These are phyloP conservation scores for Malacoraja senta DNA, from an alignment of 2,797 vertebrate genomes.

Conservation along the genomic window DNA sequence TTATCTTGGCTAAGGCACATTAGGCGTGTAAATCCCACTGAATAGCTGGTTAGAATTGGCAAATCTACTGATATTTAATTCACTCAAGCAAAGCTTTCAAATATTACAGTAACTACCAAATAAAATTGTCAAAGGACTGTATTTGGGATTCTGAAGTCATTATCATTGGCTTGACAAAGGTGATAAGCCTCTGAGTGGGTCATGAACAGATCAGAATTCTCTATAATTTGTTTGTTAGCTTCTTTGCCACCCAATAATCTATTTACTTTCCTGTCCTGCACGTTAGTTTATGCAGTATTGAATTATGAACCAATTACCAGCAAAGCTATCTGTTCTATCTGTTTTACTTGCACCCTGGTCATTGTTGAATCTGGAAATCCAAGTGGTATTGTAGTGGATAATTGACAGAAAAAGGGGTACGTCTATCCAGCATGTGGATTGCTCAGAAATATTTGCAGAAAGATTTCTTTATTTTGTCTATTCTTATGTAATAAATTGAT, in stretches of 20 bases:
- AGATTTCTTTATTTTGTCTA: background rate
- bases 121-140: background rate
- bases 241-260: background rate
- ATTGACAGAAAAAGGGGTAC: background rate
- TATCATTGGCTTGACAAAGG: background rate
- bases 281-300: background rate
- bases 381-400: background rate
- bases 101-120: background rate
- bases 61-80: background rate
- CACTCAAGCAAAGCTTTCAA: background rate
- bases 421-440: background rate
- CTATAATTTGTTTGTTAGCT: background rate
- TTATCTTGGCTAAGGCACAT: conserved; percentile 54
- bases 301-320: background rate
- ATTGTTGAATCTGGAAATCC: background rate
- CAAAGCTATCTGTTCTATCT: background rate
- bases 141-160: background rate
- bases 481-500: background rate
- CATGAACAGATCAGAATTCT: background rate
- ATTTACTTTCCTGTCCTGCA: background rate
- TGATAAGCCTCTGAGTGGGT: background rate
- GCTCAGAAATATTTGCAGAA: background rate
- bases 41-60: background rate
- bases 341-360: background rate
- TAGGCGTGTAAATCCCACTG: background rate